phyloP scores from a whole-genome alignment of 2,888 invertebrate species.

The Heliconius erato region DNA sequence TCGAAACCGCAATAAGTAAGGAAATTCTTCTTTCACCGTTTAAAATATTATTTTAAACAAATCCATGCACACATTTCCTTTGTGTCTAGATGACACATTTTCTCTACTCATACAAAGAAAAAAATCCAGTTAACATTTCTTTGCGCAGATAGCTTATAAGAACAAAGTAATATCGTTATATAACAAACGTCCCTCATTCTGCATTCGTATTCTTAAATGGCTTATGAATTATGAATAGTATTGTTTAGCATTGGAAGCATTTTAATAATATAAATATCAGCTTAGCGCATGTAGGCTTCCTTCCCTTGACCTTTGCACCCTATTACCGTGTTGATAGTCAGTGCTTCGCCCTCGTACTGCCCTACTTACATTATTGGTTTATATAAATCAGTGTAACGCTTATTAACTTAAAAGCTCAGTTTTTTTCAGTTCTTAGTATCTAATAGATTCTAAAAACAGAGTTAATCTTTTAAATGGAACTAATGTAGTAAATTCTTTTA shows the following conservation, averaged over 20 bases:
- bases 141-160: neutral
- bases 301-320: conserved; percentile 44
- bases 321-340: conserved; percentile 37
- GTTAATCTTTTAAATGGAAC: too few species aligned
- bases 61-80: conserved; percentile 8
- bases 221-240: conserved; percentile 33
- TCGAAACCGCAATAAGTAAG: too few species aligned
- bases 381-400: conserved; percentile 33
- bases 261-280: conserved; percentile 39
- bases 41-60: neutral
- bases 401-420: conserved; percentile 40
- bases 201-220: conserved; percentile 31
- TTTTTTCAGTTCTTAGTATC: neutral
- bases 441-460: neutral
- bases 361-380: conserved; percentile 37
- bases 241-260: conserved; percentile 38
- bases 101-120: neutral
- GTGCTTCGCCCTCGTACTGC: conserved; percentile 39
- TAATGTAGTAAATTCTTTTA: too few species aligned
- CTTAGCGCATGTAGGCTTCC: conserved; percentile 43
- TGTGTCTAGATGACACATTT: neutral
- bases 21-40: neutral
- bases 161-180: conserved; percentile 9
- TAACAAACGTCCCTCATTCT: conserved; percentile 8
- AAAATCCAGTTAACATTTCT: conserved; percentile 1